These are phyloP conservation scores for Oenanthe oenanthe DNA, from an alignment of 2,113 vertebrate species.

Conservation along the genomic window DNA sequence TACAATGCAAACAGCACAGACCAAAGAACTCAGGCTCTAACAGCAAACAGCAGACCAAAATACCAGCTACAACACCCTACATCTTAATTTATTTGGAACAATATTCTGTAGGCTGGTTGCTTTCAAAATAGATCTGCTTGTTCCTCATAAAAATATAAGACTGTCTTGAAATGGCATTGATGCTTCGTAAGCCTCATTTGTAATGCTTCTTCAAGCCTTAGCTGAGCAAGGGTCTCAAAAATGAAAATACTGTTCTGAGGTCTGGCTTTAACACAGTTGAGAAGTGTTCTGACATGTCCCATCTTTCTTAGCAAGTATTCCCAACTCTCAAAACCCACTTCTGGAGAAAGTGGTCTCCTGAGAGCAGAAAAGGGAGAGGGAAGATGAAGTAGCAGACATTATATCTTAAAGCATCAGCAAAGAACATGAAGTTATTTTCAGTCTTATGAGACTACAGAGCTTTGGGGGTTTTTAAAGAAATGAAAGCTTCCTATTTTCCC, in stretches of 20 bases:
- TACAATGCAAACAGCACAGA: background rate
- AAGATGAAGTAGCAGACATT: slow-evolving; percentile 20
- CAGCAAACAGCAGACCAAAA: background rate
- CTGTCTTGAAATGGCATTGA: background rate
- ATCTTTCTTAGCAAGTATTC: slow-evolving; percentile 15
- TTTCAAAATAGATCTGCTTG: slow-evolving; percentile 3
- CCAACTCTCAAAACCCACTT: slow-evolving; percentile 9
- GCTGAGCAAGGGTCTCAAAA: background rate
- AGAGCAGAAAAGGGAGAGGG: slow-evolving; percentile 33
- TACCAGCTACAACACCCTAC: background rate
- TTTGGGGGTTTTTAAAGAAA: background rate
- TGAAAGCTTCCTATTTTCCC: slow-evolving; percentile 9
- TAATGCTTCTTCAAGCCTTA: background rate
- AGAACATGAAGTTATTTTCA: slow-evolving; percentile 29
- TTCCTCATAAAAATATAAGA: background rate
- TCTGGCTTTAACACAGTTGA: background rate
- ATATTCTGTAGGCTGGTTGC: background rate
- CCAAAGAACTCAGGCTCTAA: background rate
- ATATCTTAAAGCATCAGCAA: slow-evolving; percentile 8
- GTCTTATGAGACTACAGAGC: background rate
- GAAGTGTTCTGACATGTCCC: background rate
- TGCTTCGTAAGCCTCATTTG: background rate
- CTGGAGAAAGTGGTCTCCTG: slow-evolving; percentile 14
- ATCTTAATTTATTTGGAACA: background rate
- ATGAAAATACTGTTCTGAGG: background rate